Conservation (phyloP, 1,140 invertebrate genomes). For the Cotesia glomerata region DNA sequence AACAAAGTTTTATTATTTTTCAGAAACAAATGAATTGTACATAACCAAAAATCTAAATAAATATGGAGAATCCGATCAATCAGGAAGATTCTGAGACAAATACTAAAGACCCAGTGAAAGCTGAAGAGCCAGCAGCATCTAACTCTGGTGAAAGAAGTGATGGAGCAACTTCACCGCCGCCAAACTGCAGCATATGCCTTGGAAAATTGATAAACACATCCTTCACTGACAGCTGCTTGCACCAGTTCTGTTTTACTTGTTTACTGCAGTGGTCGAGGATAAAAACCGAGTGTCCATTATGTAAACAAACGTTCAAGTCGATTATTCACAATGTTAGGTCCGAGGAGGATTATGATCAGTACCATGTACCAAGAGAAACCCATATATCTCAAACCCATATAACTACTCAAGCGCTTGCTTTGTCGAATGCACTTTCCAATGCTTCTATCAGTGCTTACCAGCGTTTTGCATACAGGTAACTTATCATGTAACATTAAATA, state of each 20-base stretch:
- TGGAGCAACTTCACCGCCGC: slow-evolving; percentile 72
- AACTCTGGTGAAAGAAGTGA: slow-evolving; percentile 48
- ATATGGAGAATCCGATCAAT: slow-evolving; percentile 17
- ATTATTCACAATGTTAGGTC: slow-evolving; percentile 92
- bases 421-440: background rate
- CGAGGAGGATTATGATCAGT: slow-evolving; percentile 86
- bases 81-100: background rate
- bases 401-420: slow-evolving; percentile 11
- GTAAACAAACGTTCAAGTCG: slow-evolving; percentile 88
- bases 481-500: background rate
- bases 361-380: slow-evolving; percentile 67
- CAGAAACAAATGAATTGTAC: too few species aligned
- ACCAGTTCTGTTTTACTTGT: slow-evolving; percentile 93
- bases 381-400: slow-evolving; percentile 7
- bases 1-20: background rate
- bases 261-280: slow-evolving; percentile 94
- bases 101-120: slow-evolving; percentile 50
- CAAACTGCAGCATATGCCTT: slow-evolving; percentile 91
- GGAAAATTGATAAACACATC: slow-evolving; percentile 85
- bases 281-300: slow-evolving; percentile 92
- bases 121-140: slow-evolving; percentile 43
- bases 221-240: slow-evolving; percentile 89
- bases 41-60: background rate
- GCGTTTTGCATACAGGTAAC: slow-evolving; percentile 17
- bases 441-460: background rate